Evolutionary conservation across 53 echinoderm and acorn worm genomes (phyloP), one percentile per base, ranked within the genome.

Genomic region (Echinometra lucunter): DNA sequence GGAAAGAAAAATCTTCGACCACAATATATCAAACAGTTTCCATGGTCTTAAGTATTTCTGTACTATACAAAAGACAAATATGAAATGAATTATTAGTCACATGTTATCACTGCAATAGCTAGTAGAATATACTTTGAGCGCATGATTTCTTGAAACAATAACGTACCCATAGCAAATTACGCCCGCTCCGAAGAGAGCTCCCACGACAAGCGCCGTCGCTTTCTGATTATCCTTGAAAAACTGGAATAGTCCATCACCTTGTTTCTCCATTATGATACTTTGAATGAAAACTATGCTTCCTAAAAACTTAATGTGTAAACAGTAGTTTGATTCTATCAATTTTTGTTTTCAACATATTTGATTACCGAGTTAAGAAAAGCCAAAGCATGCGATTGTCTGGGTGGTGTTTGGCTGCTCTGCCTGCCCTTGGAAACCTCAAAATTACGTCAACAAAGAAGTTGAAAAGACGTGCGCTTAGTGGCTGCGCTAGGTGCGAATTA

Each of bases 231-330:
- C 82, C 83, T 58, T 44, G 0, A 94, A 6, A 60, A 58, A 83
- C 18, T 94, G 82, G 30, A 82, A 38, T 17, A 45, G 27, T 45
- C 23, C 66, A 0, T 94, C 94, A 42, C 63, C 15, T 83, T 94
- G 82, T 47, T 94, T 94, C 42, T 94, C 94, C 94, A 94, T 94
- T 78, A 12, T 80, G 88, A 88, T 88, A 34, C 10, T 10, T 60
- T 45, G 25, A 89, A 37, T 47, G n/a, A 27, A 45, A 85, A 40
- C n/a, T 42, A 42, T 38, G 2, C 21, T 38, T 19, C 42, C 42
- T 17, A 8, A 78, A 78, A 42, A 5, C 15, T 40, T 72, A 35
- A 1, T 25, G 6, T 25, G 7, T 25, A 25, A 23, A 7, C 25
- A 5, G 18, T 60, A 23, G 23, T 60, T 4, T 63, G 63, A 27